Evolutionary conservation across 2,113 vertebrate genomes (phyloP).

Genomic region (Scytalopus superciliaris): DNA sequence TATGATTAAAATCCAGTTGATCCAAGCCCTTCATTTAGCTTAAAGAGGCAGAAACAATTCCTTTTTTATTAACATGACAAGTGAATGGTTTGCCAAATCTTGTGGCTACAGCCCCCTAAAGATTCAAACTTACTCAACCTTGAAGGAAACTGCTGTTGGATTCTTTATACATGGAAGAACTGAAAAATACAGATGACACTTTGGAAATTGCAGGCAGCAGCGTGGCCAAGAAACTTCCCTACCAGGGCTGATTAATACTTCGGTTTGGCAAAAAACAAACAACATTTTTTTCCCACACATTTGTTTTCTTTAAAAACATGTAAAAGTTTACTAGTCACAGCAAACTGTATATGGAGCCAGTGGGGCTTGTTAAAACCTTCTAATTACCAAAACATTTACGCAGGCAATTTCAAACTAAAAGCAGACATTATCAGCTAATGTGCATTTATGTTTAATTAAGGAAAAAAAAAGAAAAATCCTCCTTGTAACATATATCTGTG

Average conservation of each 20-base stretch:
- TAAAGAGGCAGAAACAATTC: conserved; percentile 53
- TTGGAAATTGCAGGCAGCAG: conserved; percentile 21
- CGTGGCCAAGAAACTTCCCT: conserved; percentile 16
- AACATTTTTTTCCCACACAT: conserved; percentile 35
- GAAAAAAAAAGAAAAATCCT: neutral
- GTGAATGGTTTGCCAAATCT: conserved; percentile 43
- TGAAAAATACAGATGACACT: conserved; percentile 46
- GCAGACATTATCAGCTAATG: conserved; percentile 17
- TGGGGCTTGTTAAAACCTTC: conserved; percentile 39
- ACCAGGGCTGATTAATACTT: conserved; percentile 21
- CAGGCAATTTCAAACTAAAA: conserved; percentile 26
- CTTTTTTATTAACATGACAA: conserved; percentile 51
- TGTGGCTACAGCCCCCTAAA: conserved; percentile 39
- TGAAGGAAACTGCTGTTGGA: conserved; percentile 51
- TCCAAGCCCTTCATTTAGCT: conserved; percentile 26
- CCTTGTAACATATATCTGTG: neutral
- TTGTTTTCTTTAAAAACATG: conserved; percentile 48
- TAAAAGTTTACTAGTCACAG: conserved; percentile 41
- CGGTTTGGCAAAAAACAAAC: conserved; percentile 34
- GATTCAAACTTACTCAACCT: conserved; percentile 41
- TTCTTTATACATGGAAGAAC: conserved; percentile 37
- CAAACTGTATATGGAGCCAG: conserved; percentile 16
- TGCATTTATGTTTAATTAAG: conserved; percentile 7
- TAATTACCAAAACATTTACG: conserved; percentile 29
- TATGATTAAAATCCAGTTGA: conserved; percentile 14